These are phyloP conservation scores for Enoplosus armatus DNA, from an alignment of 2,797 vertebrate species.

Conservation along the genomic window DNA sequence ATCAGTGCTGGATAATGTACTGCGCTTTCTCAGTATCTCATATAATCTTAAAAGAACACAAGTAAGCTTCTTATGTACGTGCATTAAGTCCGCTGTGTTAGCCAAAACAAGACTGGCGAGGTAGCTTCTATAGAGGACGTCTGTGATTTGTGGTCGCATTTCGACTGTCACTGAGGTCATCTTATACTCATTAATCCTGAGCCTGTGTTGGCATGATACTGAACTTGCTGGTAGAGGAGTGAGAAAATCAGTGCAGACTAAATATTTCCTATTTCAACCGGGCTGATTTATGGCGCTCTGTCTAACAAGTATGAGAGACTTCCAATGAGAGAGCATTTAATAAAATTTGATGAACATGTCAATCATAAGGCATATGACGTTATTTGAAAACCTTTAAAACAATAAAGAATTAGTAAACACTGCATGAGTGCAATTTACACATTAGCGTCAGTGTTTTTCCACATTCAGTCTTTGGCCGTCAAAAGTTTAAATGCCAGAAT, in stretches of 20 bases:
- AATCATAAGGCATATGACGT: neutral
- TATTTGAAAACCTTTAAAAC: slow-evolving; percentile 12
- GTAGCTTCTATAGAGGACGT: slow-evolving; percentile 36
- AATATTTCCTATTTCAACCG: slow-evolving; percentile 34
- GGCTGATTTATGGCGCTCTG: neutral
- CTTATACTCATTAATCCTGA: slow-evolving; percentile 54
- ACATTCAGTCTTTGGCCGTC: neutral
- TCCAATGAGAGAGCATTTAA: slow-evolving; percentile 11
- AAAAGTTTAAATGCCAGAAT: slow-evolving; percentile 37
- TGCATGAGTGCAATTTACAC: slow-evolving; percentile 4
- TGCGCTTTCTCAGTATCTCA: slow-evolving; percentile 10
- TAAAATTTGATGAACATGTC: neutral
- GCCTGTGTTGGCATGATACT: slow-evolving; percentile 34
- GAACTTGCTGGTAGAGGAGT: slow-evolving; percentile 32
- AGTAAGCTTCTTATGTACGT: slow-evolving; percentile 19
- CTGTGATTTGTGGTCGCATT: slow-evolving; percentile 57
- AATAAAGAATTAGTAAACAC: slow-evolving; percentile 1
- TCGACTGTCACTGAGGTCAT: slow-evolving; percentile 42
- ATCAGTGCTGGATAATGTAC: slow-evolving; percentile 7
- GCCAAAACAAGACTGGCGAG: slow-evolving; percentile 39
- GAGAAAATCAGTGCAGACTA: slow-evolving; percentile 32
- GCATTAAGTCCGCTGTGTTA: slow-evolving; percentile 9
- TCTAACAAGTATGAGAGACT: slow-evolving; percentile 5
- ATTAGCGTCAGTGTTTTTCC: slow-evolving; percentile 24
- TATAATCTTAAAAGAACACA: slow-evolving; percentile 35